Base-by-base conservation (phyloP, 1,140 invertebrate genomes). In the Ganaspis sp. region DNA sequence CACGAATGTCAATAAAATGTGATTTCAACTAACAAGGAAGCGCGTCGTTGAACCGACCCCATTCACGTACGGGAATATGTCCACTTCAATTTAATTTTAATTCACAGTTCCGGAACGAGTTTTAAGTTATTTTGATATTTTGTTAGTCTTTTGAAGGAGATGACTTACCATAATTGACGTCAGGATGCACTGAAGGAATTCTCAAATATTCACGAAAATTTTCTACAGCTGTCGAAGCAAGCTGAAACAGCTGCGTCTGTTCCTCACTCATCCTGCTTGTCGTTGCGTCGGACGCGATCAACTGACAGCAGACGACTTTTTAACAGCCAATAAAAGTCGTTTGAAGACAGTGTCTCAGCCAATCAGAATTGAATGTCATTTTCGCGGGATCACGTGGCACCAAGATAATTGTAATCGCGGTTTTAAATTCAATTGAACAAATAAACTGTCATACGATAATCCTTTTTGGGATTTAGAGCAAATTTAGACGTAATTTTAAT, bases 131-230 rank as follows among this genome's bases (percentile, higher is more conserved):
- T 58, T 21, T 21, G 12, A 64, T 29, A 15, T 29, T 29, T 26
- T 12, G 3, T n/a, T 15, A 64, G 6, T n/a, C 15, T 64, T 64
- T 64, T 12, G 5, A 64, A 6, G 5, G 11, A 26, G n/a, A 38
- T 54, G 21, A 87, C 93, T 94, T 91, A 96, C 95, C 93, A 92
- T 98, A 96, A 92, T 97, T 92, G 23, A 96, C 92, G 85, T 95
- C 89, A 0, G 96, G 96, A 81, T 97, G 96, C 0, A 96, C 95
- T 29, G 95, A 95, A 1, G 96, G 94, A 70, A 97, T 96, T 78
- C 93, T 89, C 45, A 97, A 88, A 91, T 97, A 97, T 85, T 96
- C 93, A 21, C 94, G 92, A 87, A 97, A 97, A 83, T 94, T 94
- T 40, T 93, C 92, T 49, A 97, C 93, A 82, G 95, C 94, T 87